Conservation (phyloP, 2,888 invertebrate genomes). For the Lasius fuliginosus region DNA sequence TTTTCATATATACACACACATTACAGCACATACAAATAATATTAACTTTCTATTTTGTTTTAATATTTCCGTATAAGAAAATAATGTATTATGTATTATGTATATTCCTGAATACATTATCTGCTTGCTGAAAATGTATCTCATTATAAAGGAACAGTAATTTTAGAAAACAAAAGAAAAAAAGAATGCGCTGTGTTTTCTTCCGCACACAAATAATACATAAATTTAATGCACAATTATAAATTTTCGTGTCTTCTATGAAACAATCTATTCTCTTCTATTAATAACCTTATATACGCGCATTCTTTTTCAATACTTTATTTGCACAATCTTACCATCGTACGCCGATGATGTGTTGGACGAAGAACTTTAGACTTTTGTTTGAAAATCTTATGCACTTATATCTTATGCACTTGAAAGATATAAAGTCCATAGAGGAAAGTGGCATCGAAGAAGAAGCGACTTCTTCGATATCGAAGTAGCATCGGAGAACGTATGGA, state of each 20-base stretch:
- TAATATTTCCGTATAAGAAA: not conserved
- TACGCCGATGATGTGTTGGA: not conserved
- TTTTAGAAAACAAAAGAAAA: not conserved
- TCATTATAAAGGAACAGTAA: not conserved
- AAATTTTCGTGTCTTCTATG: not conserved
- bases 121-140: not conserved
- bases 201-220: not conserved
- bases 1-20: not conserved
- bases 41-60: conserved; percentile 10
- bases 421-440: not conserved
- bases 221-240: not conserved
- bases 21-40: not conserved
- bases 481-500: conserved; percentile 8
- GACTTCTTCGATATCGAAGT: not conserved
- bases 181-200: not conserved
- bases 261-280: not conserved
- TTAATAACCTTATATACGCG: not conserved
- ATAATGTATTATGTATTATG: not conserved
- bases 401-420: not conserved
- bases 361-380: not conserved
- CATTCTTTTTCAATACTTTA: not conserved
- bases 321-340: not conserved
- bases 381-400: not conserved
- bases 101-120: not conserved
- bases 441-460: conserved; percentile 12